phyloP scores from a whole-genome alignment of 2,113 vertebrate genomes.

The Tauraco erythrolophus region DNA sequence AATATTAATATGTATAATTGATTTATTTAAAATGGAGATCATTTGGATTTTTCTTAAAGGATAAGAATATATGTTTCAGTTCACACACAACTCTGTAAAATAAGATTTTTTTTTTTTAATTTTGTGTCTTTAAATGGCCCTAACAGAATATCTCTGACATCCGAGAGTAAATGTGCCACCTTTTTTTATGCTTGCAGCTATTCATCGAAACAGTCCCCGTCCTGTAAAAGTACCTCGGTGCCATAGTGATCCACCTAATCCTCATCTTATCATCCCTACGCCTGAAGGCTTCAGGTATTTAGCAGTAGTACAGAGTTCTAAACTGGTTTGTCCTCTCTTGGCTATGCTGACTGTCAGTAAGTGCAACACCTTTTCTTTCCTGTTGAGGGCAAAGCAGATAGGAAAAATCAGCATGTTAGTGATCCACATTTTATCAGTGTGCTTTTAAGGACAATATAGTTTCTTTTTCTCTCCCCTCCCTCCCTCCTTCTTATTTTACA shows the following conservation, averaged over 20 bases:
- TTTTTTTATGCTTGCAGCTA: conserved; percentile 74
- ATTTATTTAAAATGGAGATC: background rate
- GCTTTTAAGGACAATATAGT: background rate
- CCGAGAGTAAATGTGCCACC: background rate
- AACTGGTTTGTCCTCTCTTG: background rate
- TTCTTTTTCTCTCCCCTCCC: background rate
- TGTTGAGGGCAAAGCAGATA: background rate
- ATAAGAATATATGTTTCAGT: background rate
- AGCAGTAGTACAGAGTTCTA: background rate
- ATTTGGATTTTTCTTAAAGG: background rate
- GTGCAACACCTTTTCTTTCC: background rate
- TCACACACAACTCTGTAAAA: background rate
- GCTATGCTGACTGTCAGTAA: background rate
- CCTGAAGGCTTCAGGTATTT: conserved; percentile 93
- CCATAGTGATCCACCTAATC: conserved; percentile 97
- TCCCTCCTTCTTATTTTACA: background rate
- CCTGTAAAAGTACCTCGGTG: conserved; percentile 96
- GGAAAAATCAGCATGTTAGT: background rate
- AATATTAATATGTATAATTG: background rate
- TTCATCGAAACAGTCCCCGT: conserved; percentile 93
- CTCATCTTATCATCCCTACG: conserved; percentile 92
- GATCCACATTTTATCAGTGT: background rate
- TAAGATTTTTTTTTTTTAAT: background rate
- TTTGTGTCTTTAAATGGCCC: background rate
- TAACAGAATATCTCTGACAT: background rate